Percentiles rank a stretch among this genome's conserved stretches.
phyloP scores from a whole-genome alignment of 2,797 vertebrate genomes.

The Carduelis carduelis region DNA sequence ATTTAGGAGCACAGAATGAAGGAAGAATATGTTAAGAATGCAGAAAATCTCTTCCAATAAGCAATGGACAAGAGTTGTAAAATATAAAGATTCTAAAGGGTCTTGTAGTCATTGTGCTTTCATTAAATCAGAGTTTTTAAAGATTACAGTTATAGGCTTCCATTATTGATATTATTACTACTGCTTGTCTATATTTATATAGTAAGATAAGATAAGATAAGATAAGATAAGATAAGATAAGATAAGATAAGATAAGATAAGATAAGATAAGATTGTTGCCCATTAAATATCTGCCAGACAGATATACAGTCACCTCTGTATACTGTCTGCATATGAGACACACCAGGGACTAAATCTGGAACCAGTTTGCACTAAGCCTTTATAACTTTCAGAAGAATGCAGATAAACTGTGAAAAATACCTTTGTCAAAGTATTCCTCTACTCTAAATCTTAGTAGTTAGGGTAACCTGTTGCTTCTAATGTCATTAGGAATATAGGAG shows the following conservation, averaged over 20 bases:
- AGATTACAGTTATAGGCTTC: neutral
- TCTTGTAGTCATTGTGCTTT: neutral
- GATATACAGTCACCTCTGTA: neutral
- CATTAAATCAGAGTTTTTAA: neutral
- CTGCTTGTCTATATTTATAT: neutral
- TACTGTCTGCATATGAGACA: neutral
- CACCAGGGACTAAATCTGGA: neutral
- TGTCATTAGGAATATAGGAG: neutral
- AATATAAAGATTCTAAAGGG: neutral
- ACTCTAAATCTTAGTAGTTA: neutral
- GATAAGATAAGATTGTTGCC: neutral
- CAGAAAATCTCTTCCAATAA: neutral
- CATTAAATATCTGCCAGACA: neutral
- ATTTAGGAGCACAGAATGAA: neutral
- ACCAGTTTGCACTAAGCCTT: neutral
- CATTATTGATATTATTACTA: neutral
- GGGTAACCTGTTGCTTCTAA: neutral
- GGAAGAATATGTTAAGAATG: neutral
- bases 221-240: neutral
- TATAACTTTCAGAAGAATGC: neutral
- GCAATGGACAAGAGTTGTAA: neutral
- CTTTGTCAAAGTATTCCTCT: neutral
- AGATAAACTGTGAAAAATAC: neutral
- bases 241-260: neutral
- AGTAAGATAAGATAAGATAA: too few species aligned